Evolutionary conservation across 2,888 invertebrate species (phyloP).

Genomic region (Phyto melanocephala): DNA sequence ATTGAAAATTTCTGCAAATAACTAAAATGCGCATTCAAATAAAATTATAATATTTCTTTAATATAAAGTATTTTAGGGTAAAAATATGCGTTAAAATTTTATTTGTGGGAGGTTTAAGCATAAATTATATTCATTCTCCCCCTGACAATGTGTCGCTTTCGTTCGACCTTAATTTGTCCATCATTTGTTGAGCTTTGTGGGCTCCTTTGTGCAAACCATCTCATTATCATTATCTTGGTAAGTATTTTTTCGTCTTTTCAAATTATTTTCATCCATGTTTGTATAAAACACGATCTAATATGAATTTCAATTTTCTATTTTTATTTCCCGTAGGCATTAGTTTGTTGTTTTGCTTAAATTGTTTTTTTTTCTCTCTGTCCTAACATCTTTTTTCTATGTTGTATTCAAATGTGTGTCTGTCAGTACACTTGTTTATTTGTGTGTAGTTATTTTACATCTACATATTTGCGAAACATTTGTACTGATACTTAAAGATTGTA

Average conservation of each 20-base stretch:
- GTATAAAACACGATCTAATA: constrained; percentile 56
- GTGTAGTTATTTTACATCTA: not conserved
- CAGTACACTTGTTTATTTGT: constrained; percentile 15
- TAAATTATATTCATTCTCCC: constrained; percentile 11
- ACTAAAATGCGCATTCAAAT: too few species aligned
- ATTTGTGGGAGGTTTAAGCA: not conserved
- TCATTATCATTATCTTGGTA: not conserved
- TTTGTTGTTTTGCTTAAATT: constrained; percentile 24
- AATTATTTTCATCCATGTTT: constrained; percentile 56
- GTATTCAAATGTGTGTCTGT: not conserved
- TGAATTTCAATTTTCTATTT: constrained; percentile 62
- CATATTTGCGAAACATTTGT: not conserved
- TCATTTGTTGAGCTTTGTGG: not conserved
- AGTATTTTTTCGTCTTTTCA: constrained; percentile 13
- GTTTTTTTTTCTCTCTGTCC: constrained; percentile 13
- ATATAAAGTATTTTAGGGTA: too few species aligned
- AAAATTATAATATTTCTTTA: too few species aligned
- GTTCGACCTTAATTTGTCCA: not conserved
- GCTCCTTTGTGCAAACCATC: not conserved
- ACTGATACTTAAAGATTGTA: too few species aligned
- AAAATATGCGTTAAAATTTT: not conserved
- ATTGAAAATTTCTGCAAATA: too few species aligned
- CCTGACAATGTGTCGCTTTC: too few species aligned
- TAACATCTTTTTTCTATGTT: not conserved
- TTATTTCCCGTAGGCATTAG: constrained; percentile 57